Base-by-base conservation (phyloP, 1,140 invertebrate genomes). In the honey bee (Apis mellifera) region DNA sequence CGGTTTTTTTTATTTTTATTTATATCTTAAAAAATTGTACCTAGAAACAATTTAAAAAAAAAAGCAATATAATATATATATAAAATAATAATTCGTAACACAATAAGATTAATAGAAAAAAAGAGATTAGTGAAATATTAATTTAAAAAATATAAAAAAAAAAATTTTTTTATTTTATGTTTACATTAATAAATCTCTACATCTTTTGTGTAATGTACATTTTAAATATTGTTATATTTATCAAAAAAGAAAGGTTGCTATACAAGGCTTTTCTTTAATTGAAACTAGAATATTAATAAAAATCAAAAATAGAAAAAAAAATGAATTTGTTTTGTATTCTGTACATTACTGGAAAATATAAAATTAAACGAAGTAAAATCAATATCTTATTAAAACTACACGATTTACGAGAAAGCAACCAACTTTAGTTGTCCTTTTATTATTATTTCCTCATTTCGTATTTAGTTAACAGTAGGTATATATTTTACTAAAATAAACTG, bases 231-330 rank as follows among this genome's bases (percentile, higher is more conserved):
- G 17, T 32, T 65, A 9, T 17, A 65, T 32, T 19, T 9, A 42
- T 42, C 32, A 66, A 21, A 66, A 66, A 12, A 12, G n/a, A 66
- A 66, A 65, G 17, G 42, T 65, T 21, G 12, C 17, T 1, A 7
- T 5, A 48, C 11, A 42, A 13, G 12, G 5, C 8, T 64, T 68
- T 66, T 3, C 2, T n/a, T 12, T 48, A 48, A 68, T 21, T 50
- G 65, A 50, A 68, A 68, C 42, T n/a, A 15, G 21, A 48, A 48
- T 48, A 48, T 48, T 68, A 42, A n/a, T 48, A 48, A 7, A 50
- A 68, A 48, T 68, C n/a, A 19, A 68, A n/a, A 68, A 68, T 50
- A n/a, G 26, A n/a, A 48, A 68, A 68, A 48, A 68, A 68, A 21
- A 48, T 11, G 11, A 48, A n/a, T 26, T 1, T 15, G 0, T 66